A percentile compares a stretch with the other conserved stretches of the same genome.
Evolutionary conservation across 1,140 invertebrate genomes (phyloP).

Genomic region (Mycetomoellerius zeteki): DNA sequence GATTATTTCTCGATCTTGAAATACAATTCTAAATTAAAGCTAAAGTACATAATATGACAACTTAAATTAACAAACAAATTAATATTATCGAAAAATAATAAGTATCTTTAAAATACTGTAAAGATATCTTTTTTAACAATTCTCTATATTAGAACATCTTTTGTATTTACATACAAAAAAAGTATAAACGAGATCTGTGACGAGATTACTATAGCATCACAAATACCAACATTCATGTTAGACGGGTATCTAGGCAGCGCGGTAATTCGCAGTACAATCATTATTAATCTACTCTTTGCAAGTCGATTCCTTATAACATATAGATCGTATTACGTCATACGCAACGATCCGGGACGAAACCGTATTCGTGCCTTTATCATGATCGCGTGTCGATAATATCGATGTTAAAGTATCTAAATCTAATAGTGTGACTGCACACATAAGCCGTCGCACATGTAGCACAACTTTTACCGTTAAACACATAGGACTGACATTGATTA

Average conservation of each 20-base stretch:
- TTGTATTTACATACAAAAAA: not conserved
- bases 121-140: not conserved
- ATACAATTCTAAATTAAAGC: no score
- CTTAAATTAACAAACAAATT: no score
- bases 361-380: constrained; percentile 61
- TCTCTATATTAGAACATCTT: not conserved
- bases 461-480: constrained; percentile 54
- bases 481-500: not conserved
- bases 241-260: not conserved
- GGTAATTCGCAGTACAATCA: not conserved
- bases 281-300: constrained; percentile 39
- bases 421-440: constrained; percentile 19
- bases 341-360: constrained; percentile 52
- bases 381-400: constrained; percentile 52
- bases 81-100: no score
- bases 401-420: constrained; percentile 62
- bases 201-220: not conserved
- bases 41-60: no score
- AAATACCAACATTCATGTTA: not conserved
- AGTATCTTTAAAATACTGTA: no score
- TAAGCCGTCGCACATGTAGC: constrained; percentile 1
- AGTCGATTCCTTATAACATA: constrained; percentile 21
- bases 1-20: no score
- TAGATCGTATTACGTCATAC: constrained; percentile 38
- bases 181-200: not conserved